These are phyloP conservation scores for Ardeotis arabs DNA, from an alignment of 2,113 vertebrate genomes.

Conservation along the genomic window DNA sequence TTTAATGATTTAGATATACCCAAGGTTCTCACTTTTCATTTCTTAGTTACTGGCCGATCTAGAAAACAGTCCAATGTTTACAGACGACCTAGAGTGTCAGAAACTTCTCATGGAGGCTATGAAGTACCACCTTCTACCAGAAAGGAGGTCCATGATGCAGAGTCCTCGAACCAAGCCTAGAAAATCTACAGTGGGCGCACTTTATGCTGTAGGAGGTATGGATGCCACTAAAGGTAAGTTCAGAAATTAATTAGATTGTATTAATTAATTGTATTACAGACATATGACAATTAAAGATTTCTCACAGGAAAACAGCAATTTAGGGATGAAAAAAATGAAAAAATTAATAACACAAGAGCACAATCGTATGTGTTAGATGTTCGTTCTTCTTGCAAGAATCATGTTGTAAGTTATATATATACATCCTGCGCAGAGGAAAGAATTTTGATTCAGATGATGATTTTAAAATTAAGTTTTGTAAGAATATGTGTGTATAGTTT, in stretches of 20 bases:
- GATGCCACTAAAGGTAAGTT: slow-evolving; percentile 90
- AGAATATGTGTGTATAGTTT: neutral
- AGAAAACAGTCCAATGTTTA: slow-evolving; percentile 96
- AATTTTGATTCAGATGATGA: neutral
- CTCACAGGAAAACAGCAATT: neutral
- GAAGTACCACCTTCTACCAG: slow-evolving; percentile 97
- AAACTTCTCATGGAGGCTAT: slow-evolving; percentile 98
- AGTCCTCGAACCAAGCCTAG: slow-evolving; percentile 95
- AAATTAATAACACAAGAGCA: neutral
- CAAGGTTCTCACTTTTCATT: neutral
- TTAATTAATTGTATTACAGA: neutral
- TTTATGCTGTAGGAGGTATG: slow-evolving; percentile 97
- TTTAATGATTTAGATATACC: neutral
- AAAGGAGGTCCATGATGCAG: slow-evolving; percentile 92
- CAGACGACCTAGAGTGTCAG: slow-evolving; percentile 92
- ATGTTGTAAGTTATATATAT: rapidly evolving
- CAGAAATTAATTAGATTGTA: neutral
- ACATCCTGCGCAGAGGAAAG: neutral
- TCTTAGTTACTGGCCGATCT: slow-evolving; percentile 91
- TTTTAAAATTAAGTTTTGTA: neutral
- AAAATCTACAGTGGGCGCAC: slow-evolving; percentile 96
- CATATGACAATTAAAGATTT: neutral
- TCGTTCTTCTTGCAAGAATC: neutral
- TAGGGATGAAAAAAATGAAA: neutral
- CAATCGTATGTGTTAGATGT: neutral